Percentiles rank a stretch among this genome's conserved stretches.
Evolutionary conservation across 2,797 vertebrate species (phyloP).

Genomic region (Myotis pilosus): DNA sequence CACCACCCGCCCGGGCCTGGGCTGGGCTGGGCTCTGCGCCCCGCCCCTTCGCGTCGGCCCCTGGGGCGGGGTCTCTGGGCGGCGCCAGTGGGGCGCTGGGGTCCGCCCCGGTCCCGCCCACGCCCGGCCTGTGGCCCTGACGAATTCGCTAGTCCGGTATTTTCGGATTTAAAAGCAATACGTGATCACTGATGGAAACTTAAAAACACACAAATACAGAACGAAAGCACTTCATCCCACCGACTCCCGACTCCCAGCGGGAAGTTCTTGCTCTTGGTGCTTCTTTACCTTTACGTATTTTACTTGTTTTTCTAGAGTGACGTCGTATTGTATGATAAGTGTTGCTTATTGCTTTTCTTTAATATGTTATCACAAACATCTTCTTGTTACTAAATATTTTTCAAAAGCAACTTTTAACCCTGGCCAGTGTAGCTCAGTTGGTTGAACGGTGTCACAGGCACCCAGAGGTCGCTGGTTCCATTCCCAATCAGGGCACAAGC

Average conservation of each 20-base stretch:
- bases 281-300: neutral
- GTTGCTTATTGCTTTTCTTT: neutral
- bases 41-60: conserved; percentile 42
- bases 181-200: neutral
- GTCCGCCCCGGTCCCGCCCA: neutral
- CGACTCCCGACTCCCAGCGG: neutral
- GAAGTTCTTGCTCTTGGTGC: neutral
- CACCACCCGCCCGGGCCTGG: neutral
- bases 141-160: too few relatives aligned
- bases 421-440: neutral
- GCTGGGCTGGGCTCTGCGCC: conserved; percentile 7
- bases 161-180: neutral
- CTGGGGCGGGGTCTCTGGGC: neutral
- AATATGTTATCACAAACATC: neutral
- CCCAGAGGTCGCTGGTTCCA: neutral
- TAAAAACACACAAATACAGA: neutral
- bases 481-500: neutral
- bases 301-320: neutral
- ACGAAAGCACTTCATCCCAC: neutral
- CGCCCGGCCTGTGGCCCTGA: neutral
- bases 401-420: neutral
- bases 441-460: neutral
- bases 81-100: conserved; percentile 18
- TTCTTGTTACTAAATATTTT: neutral
- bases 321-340: neutral